Conservation (phyloP, 2,797 vertebrate genomes). For the Argya squamiceps region DNA sequence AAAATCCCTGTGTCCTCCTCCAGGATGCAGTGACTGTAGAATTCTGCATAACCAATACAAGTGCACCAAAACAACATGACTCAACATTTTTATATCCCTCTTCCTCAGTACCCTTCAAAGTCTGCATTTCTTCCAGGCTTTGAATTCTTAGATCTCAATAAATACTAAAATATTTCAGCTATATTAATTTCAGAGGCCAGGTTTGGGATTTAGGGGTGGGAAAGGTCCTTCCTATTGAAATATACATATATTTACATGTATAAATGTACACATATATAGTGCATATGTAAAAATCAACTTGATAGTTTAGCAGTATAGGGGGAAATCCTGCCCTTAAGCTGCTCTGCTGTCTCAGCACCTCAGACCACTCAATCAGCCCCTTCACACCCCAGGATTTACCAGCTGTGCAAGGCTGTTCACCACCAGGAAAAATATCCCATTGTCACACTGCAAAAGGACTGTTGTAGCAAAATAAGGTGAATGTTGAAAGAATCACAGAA, state of each 20-base stretch:
- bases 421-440: background rate
- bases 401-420: background rate
- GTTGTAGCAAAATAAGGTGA: background rate
- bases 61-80: background rate
- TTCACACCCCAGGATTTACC: background rate
- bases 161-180: background rate
- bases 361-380: too few species aligned
- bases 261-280: too few species aligned
- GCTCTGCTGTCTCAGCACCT: background rate
- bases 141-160: background rate
- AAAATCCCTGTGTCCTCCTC: background rate
- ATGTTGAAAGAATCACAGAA: background rate
- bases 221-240: background rate
- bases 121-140: background rate
- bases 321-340: background rate
- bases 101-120: background rate
- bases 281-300: background rate
- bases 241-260: background rate
- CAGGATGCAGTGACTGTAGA: background rate
- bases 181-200: background rate
- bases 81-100: accelerated
- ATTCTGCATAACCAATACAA: background rate
- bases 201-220: background rate
- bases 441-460: background rate
- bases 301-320: background rate